Evolutionary conservation across 2,888 invertebrate species (phyloP).

Genomic region (Incurvaria masculella): DNA sequence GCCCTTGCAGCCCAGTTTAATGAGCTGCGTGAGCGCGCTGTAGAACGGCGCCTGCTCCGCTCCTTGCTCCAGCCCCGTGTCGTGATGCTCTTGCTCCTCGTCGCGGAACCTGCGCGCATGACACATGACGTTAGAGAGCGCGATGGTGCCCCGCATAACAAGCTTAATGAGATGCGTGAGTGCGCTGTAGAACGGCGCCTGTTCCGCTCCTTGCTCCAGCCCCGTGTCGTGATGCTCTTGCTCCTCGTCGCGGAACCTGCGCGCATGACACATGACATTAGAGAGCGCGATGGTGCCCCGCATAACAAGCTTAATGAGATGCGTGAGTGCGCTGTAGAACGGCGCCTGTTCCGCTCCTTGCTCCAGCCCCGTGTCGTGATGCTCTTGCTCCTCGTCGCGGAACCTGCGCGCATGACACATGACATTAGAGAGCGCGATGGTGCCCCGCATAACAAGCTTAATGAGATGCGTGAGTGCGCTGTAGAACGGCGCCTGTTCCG

Average conservation of each 20-base stretch:
- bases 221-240: conserved; percentile 99
- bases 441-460: conserved; percentile 88
- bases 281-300: conserved; percentile 92
- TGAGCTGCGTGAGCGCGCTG: conserved; percentile 73
- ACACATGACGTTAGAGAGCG: conserved; percentile 86
- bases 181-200: conserved; percentile 88
- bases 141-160: conserved; percentile 93
- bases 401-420: conserved; percentile 70
- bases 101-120: conserved; percentile 70
- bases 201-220: conserved; percentile 88
- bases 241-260: conserved; percentile 87
- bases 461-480: conserved; percentile 78
- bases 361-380: conserved; percentile 94
- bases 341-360: conserved; percentile 96
- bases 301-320: conserved; percentile 88
- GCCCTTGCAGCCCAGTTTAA: conserved; percentile 89
- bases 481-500: conserved; percentile 94
- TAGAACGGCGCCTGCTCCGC: conserved; percentile 96
- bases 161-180: conserved; percentile 82
- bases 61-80: conserved; percentile 90
- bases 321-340: conserved; percentile 79
- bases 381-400: conserved; percentile 97
- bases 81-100: conserved; percentile 98
- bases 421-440: conserved; percentile 90
- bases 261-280: conserved; percentile 83